phyloP scores from a whole-genome alignment of 1,140 invertebrate genomes.

The Portunus trituberculatus region DNA sequence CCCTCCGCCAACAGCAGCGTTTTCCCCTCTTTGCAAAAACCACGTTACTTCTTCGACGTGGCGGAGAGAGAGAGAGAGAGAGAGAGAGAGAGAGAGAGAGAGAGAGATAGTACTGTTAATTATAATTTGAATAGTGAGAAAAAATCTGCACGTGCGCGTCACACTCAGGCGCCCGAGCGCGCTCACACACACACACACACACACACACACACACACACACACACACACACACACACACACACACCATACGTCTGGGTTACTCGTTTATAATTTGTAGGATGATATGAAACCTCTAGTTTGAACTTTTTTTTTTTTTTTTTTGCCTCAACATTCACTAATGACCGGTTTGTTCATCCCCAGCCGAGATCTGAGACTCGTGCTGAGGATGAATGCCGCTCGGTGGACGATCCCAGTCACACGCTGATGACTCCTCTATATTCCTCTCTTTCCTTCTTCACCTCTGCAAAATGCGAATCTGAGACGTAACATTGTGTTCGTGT shows the following conservation, averaged over 20 bases:
- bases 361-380: not conserved
- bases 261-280: not conserved
- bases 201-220: slow-evolving; percentile 20
- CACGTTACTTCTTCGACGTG: not conserved
- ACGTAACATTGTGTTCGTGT: not conserved
- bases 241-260: not conserved
- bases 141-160: too few relatives aligned
- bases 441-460: not conserved
- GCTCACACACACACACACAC: slow-evolving; percentile 9
- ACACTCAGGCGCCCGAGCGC: not conserved
- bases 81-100: slow-evolving; percentile 9
- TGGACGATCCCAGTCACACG: not conserved
- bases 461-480: not conserved
- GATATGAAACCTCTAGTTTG: slow-evolving; percentile 11
- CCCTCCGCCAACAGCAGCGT: not conserved
- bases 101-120: too few relatives aligned
- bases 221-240: slow-evolving; percentile 8
- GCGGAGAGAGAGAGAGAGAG: not conserved
- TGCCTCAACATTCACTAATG: not conserved
- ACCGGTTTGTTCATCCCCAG: slow-evolving; percentile 13
- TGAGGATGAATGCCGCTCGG: too few relatives aligned
- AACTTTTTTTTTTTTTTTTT: not conserved
- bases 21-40: not conserved
- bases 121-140: too few relatives aligned
- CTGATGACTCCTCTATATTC: not conserved